Evolutionary conservation across 2,113 vertebrate species (phyloP), one percentile per base, ranked within the genome.

Genomic region (Strigops habroptila): DNA sequence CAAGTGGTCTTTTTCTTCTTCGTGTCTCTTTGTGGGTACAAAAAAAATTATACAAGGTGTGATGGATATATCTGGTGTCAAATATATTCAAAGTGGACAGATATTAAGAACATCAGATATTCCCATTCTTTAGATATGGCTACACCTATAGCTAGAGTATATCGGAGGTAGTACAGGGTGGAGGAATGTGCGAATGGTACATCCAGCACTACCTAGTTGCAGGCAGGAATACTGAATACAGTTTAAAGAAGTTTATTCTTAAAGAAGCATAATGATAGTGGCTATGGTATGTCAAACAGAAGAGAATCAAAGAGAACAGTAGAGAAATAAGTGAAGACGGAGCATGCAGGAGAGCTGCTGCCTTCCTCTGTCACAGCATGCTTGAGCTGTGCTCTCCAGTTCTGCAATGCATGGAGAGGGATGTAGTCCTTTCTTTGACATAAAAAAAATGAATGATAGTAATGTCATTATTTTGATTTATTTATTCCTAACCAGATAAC

Each of bases 251-350:
- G 3, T 27, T 78, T 31, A 51, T 43, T 69, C 21, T 35, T 57
- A 57, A 83, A 39, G 23, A 51, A 62, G 4, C 2, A 37, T 7
- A 46, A 25, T 33, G 12, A 5, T 9, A 30, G 30, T 43, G 33
- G 11, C 21, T 60, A 22, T 8, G 8, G 13, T n/a, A 18, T 14
- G 9, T 22, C 78, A 15, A 63, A 81, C 33, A 68, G 14, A 88
- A 35, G 6, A 53, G 2, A 68, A 46, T 4, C 0, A 1, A 73
- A 71, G 18, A 1, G 0, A 64, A 52, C 2, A 57, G 2, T 3
- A 55, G 23, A 48, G 4, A 71, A 92, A 14, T 18, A 67, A 51
- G 8, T 25, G 10, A 46, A 52, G 6, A 4, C 1, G 1, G 5
- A 19, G 28, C 8, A 7, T 10, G 18, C 18, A 35, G n/a, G 7